Evolutionary conservation across 2,888 invertebrate genomes (phyloP), one percentile per base, ranked within the genome.

Genomic region (Abrostola triplasia): DNA sequence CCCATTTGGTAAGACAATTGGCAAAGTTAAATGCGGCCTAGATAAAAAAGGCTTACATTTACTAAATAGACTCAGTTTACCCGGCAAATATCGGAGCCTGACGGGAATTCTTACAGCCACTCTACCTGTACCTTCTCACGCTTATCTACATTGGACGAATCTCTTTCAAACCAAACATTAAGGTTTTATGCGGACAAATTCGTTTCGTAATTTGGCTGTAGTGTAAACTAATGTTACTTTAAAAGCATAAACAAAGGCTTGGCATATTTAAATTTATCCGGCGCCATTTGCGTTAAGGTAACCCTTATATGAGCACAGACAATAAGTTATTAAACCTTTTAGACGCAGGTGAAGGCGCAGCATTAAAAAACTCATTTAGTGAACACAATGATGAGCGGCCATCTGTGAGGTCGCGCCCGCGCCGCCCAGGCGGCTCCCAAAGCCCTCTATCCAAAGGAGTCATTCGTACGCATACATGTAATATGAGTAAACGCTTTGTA

Each of bases 401-500:
- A 69, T 67, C 50, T 61, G 61, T 51, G 47, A 72, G 78, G 70
- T 48, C 65, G 68, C 60, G 51, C 36, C 47, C 64, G 62, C 12
- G 53, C 47, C 42, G 50, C 49, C 37, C 49, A 37, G 47, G 48
- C 59, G 36, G 56, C 61, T 79, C 70, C 79, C 73, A 67, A 57
- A 57, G 73, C 59, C 75, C 66, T 61, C 58, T 68, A 61, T 55
- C 64, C 59, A 66, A 67, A 70, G 71, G 63, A 83, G 78, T 85
- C 83, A 82, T 88, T 84, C 83, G 80, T 87, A 88, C 83, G 80
- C 85, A 84, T 86, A 86, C 81, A 86, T 81, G 88, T 88, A 88
- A 89, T 89, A 91, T 86, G 87, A 91, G 90, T 88, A 89, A 91
- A 89, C 88, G 90, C 86, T 91, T 88, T 92, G 92, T 93, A 92